Percentiles rank a stretch among this genome's conserved stretches.
These are phyloP conservation scores for Copidosoma floridanum DNA, from an alignment of 1,140 invertebrate species.

Conservation along the genomic window DNA sequence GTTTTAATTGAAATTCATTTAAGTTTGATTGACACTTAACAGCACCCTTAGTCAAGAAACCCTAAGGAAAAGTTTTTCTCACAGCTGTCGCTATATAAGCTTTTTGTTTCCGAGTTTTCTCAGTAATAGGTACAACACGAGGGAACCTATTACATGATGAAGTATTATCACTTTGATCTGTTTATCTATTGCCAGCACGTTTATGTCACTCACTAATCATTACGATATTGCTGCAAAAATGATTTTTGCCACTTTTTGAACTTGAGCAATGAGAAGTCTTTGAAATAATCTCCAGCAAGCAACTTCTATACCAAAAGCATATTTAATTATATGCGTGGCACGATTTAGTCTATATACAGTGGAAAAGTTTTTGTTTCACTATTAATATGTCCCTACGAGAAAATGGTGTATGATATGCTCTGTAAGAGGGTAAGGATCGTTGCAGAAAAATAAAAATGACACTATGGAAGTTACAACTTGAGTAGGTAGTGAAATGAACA, in stretches of 20 bases:
- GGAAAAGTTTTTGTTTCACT: slow-evolving; percentile 43
- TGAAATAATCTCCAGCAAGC: slow-evolving; percentile 43
- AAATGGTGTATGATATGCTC: slow-evolving; percentile 45
- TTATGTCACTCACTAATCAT: neutral
- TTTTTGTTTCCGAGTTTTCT: neutral
- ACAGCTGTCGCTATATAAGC: too few species aligned
- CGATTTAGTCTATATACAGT: slow-evolving; percentile 50
- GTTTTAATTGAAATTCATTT: neutral
- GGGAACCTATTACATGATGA: too few species aligned
- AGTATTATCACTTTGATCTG: neutral
- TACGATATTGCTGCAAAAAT: slow-evolving; percentile 30
- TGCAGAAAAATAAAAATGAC: slow-evolving; percentile 48
- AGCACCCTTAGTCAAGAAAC: neutral
- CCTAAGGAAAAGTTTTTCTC: neutral
- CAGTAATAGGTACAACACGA: too few species aligned
- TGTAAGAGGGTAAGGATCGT: slow-evolving; percentile 52
- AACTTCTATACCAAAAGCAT: slow-evolving; percentile 53
- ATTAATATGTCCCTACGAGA: slow-evolving; percentile 27
- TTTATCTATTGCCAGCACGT: neutral
- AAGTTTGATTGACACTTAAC: neutral
- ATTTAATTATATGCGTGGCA: slow-evolving; percentile 51
- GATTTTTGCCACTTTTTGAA: slow-evolving; percentile 39
- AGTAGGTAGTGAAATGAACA: slow-evolving; percentile 8
- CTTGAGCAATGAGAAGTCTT: slow-evolving; percentile 39
- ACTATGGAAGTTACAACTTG: slow-evolving; percentile 1